Evolutionary conservation across 2,113 vertebrate genomes (phyloP).

Genomic region (Columbina picui): DNA sequence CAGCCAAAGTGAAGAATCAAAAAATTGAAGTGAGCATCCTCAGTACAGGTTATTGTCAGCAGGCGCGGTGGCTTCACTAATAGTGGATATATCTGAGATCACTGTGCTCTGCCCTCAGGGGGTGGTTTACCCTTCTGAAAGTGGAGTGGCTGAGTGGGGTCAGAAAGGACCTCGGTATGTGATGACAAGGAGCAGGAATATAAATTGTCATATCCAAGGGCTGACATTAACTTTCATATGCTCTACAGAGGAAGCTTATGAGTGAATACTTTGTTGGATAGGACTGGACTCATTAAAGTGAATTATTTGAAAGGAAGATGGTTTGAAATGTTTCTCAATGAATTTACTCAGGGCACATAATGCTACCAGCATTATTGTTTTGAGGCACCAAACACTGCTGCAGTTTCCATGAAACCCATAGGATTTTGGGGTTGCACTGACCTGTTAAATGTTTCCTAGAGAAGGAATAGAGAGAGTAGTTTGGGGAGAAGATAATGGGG

Average conservation of each 20-base stretch:
- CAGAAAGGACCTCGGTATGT: neutral
- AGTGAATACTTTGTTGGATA: neutral
- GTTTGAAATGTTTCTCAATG: neutral
- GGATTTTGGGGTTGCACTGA: neutral
- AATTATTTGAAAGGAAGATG: neutral
- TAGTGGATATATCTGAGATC: neutral
- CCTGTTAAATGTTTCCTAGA: neutral
- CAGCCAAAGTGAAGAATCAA: neutral
- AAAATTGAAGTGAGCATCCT: neutral
- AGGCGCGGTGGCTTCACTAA: neutral
- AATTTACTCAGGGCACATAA: neutral
- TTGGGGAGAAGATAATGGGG: neutral
- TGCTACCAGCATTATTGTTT: neutral
- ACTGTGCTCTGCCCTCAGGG: accelerated
- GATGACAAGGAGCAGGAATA: neutral
- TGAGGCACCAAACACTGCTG: neutral
- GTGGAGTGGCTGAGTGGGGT: neutral
- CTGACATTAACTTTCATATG: neutral
- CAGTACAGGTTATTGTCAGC: neutral
- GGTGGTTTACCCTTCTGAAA: neutral
- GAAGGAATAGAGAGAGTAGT: neutral
- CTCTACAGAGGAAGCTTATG: neutral
- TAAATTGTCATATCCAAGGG: neutral
- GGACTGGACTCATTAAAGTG: neutral
- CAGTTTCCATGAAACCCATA: neutral